These are phyloP conservation scores for Drosophila pegasa DNA, from an alignment of 2,888 invertebrate species.

Conservation along the genomic window DNA sequence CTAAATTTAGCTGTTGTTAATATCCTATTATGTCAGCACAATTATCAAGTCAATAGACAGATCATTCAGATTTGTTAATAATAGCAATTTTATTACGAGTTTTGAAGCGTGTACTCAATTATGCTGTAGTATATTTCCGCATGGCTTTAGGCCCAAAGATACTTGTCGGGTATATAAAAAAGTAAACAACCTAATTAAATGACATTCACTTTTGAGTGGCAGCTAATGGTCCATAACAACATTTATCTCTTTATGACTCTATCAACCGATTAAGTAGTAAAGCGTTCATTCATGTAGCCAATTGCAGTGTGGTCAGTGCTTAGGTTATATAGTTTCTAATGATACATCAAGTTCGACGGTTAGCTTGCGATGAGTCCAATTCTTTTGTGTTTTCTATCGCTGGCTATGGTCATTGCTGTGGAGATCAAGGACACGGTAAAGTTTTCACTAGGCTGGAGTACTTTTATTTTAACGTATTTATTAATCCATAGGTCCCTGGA, in stretches of 20 bases:
- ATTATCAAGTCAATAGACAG: not conserved
- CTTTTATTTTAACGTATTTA: not conserved
- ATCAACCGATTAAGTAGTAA: conserved; percentile 6
- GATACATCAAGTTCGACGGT: not conserved
- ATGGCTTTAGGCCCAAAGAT: not conserved
- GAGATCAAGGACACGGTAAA: not conserved
- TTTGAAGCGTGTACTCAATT: not conserved
- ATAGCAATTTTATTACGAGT: not conserved
- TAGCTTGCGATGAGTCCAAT: conserved; percentile 14
- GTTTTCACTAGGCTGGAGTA: not conserved
- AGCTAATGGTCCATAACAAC: conserved; percentile 28
- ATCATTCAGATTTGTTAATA: not conserved
- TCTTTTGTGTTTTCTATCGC: conserved; percentile 2
- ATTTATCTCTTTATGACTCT: not conserved
- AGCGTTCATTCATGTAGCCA: not conserved
- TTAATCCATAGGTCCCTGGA: conserved; percentile 7
- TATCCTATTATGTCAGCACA: too few relatives aligned
- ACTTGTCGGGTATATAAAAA: not conserved
- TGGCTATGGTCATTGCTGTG: not conserved
- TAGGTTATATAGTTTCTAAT: not conserved
- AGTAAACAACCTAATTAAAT: not conserved
- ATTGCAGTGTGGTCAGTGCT: not conserved
- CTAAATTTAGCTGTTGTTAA: not conserved
- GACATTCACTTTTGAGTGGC: not conserved
- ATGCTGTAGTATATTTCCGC: not conserved